phyloP scores from a whole-genome alignment of 2,113 vertebrate species.

The Phylloscopus trochilus region DNA sequence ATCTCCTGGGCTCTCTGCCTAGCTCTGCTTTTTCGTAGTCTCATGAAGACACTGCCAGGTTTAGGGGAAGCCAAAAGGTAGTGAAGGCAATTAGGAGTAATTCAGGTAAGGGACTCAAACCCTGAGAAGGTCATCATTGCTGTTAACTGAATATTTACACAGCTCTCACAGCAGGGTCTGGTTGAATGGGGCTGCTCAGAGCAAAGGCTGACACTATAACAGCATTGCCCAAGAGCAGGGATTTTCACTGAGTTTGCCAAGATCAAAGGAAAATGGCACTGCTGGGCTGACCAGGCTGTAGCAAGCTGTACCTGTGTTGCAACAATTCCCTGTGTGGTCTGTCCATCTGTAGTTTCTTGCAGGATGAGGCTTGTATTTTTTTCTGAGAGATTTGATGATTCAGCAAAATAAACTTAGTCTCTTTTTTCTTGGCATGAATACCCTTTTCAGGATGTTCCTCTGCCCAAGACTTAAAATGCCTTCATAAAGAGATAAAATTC shows the following conservation, averaged over 20 bases:
- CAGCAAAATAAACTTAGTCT: conserved; percentile 13
- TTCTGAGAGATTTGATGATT: not conserved
- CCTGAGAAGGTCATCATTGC: not conserved
- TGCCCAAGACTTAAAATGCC: not conserved
- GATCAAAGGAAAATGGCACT: not conserved
- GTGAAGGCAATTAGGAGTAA: not conserved
- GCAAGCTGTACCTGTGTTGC: not conserved
- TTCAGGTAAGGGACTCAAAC: not conserved
- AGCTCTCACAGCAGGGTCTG: not conserved
- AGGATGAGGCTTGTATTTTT: not conserved
- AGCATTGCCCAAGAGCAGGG: not conserved
- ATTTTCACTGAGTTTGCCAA: not conserved
- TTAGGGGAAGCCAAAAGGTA: not conserved
- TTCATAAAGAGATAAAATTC: not conserved
- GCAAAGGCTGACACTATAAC: not conserved
- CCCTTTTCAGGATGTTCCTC: not conserved
- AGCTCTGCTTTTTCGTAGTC: not conserved
- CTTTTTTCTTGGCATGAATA: not conserved
- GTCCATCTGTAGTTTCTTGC: not conserved
- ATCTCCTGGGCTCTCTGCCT: not conserved
- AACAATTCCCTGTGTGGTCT: not conserved
- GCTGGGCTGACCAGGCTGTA: not conserved
- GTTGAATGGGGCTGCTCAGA: not conserved
- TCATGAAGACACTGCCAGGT: not conserved
- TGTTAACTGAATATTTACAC: not conserved